Percentiles rank a stretch among this genome's conserved stretches.
Conservation (phyloP, 1,140 invertebrate genomes). For the Euwallacea similis region DNA sequence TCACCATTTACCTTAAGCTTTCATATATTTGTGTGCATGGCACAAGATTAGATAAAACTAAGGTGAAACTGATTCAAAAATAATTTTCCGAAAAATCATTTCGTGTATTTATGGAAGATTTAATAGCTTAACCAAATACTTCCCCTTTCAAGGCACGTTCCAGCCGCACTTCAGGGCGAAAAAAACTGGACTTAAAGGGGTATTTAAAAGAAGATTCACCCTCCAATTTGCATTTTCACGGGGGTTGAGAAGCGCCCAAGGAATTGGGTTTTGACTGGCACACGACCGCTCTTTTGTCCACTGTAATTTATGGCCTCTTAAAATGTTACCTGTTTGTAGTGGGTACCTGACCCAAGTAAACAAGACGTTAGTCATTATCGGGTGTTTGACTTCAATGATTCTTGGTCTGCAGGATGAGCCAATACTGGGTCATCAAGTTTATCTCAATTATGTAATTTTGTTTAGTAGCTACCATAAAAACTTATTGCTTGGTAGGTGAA, state of each 20-base stretch:
- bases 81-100: constrained; percentile 17
- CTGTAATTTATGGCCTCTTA: constrained; percentile 25
- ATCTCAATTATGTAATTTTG: no score
- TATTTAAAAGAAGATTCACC: constrained; percentile 44
- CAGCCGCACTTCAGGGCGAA: neutral
- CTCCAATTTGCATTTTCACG: constrained; percentile 20
- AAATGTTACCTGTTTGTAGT: constrained; percentile 12
- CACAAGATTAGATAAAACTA: constrained; percentile 31
- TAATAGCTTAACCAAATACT: neutral
- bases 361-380: neutral
- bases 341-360: constrained; percentile 10
- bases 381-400: no score
- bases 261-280: constrained; percentile 25
- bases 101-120: constrained; percentile 6
- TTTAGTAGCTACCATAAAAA: no score
- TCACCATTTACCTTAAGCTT: constrained; percentile 20
- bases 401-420: no score
- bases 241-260: neutral
- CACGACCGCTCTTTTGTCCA: constrained; percentile 28
- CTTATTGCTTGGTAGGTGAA: no score
- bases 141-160: constrained; percentile 7
- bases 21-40: neutral
- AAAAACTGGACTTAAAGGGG: constrained; percentile 10
- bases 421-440: no score
- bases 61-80: constrained; percentile 31